Evolutionary conservation across 1,140 invertebrate species (phyloP).

Genomic region (Conopomorpha cramerella): DNA sequence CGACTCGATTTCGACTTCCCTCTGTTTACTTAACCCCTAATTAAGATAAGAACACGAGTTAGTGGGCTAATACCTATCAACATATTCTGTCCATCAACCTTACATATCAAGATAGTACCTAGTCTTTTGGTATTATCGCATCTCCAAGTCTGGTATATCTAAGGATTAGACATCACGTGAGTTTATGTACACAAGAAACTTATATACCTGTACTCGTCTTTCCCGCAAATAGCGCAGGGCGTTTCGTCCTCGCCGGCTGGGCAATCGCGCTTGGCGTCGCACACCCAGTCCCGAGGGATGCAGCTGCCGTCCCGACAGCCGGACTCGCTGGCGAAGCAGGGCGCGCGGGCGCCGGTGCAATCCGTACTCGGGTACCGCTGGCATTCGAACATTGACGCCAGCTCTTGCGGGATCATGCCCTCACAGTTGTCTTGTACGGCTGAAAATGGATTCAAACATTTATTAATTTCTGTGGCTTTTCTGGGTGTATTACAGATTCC

Average conservation of each 20-base stretch:
- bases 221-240: conserved; percentile 61
- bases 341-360: conserved; percentile 38
- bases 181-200: no score
- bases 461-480: no score
- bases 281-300: conserved; percentile 66
- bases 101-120: no score
- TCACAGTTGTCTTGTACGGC: conserved; percentile 64
- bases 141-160: no score
- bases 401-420: conserved; percentile 59
- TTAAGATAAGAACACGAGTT: not conserved
- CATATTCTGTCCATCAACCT: no score
- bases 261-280: conserved; percentile 71
- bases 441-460: no score
- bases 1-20: not conserved
- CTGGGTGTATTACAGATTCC: no score
- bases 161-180: no score
- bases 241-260: conserved; percentile 66
- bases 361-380: conserved; percentile 63
- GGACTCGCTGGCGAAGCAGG: conserved; percentile 63
- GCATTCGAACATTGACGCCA: conserved; percentile 61
- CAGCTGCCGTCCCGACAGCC: conserved; percentile 68
- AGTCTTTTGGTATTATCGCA: no score
- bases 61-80: not conserved
- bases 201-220: conserved; percentile 58
- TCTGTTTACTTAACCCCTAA: not conserved